Percentiles rank a stretch among this genome's conserved stretches.
Evolutionary conservation across 2,888 invertebrate species (phyloP).

Genomic region (Falcaria lacertinaria): DNA sequence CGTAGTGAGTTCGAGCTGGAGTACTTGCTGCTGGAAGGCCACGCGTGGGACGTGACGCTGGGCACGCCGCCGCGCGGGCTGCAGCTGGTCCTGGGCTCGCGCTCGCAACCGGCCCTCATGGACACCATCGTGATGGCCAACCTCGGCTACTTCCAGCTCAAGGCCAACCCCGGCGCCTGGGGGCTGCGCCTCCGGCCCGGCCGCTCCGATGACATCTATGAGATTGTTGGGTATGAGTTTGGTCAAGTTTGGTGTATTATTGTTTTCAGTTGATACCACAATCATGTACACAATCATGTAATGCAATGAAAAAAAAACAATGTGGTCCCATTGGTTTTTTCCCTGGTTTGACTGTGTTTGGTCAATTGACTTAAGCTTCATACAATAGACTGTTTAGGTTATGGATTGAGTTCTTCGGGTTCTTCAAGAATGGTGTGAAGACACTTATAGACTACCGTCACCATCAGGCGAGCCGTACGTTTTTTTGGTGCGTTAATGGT

Average conservation of each 20-base stretch:
- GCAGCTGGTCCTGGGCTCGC: conserved; percentile 96
- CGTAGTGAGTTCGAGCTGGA: conserved; percentile 96
- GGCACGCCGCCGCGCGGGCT: conserved; percentile 97
- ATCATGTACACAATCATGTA: too few species aligned
- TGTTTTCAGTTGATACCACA: neutral
- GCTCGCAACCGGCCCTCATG: conserved; percentile 86
- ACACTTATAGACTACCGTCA: too few species aligned
- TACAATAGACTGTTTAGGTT: too few species aligned
- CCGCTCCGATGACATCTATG: conserved; percentile 96
- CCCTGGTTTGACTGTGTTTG: too few species aligned
- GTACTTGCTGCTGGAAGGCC: conserved; percentile 94
- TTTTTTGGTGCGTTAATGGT: too few species aligned
- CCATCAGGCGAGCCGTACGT: too few species aligned
- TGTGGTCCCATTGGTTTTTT: too few species aligned
- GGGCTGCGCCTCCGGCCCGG: conserved; percentile 92
- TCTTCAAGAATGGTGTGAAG: too few species aligned
- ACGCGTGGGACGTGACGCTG: conserved; percentile 94
- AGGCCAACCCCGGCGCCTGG: conserved; percentile 99
- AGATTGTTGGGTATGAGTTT: conserved; percentile 84
- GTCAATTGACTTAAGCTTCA: too few species aligned
- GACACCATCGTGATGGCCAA: conserved; percentile 99
- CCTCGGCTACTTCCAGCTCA: conserved; percentile 96
- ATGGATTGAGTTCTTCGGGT: too few species aligned
- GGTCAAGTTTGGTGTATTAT: neutral
- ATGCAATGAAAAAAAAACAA: too few species aligned